Percentiles rank a stretch among this genome's conserved stretches.
phyloP scores from a whole-genome alignment of 2,113 vertebrate genomes.

The Heloderma charlesbogerti region DNA sequence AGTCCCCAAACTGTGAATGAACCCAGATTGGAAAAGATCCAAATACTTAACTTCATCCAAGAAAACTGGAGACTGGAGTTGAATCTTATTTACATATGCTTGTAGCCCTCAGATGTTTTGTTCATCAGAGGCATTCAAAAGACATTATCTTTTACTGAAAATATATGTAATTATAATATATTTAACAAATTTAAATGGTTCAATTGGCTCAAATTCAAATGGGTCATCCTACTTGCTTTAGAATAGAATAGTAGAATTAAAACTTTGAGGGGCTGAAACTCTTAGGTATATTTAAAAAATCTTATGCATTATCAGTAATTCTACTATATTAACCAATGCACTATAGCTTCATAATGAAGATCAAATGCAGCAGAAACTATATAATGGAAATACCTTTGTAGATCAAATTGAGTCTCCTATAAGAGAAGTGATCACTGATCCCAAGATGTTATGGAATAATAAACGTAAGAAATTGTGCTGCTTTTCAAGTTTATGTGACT shows the following conservation, averaged over 20 bases:
- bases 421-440: slow-evolving; percentile 80
- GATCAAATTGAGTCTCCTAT: slow-evolving; percentile 78
- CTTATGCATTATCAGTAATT: slow-evolving; percentile 73
- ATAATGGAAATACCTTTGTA: slow-evolving; percentile 71
- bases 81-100: not conserved
- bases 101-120: not conserved
- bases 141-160: slow-evolving; percentile 40
- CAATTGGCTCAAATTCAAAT: slow-evolving; percentile 51
- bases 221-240: slow-evolving; percentile 60
- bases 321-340: slow-evolving; percentile 73
- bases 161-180: slow-evolving; percentile 54
- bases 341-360: slow-evolving; percentile 76
- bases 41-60: not conserved
- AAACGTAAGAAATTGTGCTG: slow-evolving; percentile 79
- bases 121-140: slow-evolving; percentile 17
- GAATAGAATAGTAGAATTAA: slow-evolving; percentile 65
- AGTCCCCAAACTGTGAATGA: not conserved
- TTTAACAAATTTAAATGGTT: slow-evolving; percentile 61
- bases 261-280: slow-evolving; percentile 68
- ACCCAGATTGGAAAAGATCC: not conserved
- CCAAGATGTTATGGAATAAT: slow-evolving; percentile 79
- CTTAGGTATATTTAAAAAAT: slow-evolving; percentile 70
- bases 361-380: slow-evolving; percentile 76
- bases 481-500: slow-evolving; percentile 84
- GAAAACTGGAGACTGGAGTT: not conserved